Base-by-base conservation (phyloP, 2,888 invertebrate species). In the Agapostemon virescens region DNA sequence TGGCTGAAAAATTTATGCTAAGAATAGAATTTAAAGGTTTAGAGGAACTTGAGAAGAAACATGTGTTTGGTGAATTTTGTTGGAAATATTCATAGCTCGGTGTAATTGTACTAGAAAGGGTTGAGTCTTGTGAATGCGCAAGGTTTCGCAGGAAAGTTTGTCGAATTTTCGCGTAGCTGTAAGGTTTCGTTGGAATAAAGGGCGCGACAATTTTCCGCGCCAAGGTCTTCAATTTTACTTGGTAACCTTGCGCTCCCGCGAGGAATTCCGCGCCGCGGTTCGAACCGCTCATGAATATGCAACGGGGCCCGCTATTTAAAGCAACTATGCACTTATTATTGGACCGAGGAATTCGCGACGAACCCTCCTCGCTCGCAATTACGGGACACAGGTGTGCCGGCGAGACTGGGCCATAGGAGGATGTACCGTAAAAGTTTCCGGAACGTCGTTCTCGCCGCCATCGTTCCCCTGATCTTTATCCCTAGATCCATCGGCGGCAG, bases 221-320 rank as follows among this genome's bases (percentile, higher is more conserved):
- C 64, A 67, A 83, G 11, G 3, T 49, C n/a, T 49, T 49, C 49
- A 49, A 49, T 49, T 79, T 76, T 52, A 69, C 82, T 67, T 66
- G 77, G 38, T 55, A 77, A 86, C 77, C 82, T 76, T 80, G 67
- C 42, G 30, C 9, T 20, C 49, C 33, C 40, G 52, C 17, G 69
- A 74, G 74, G 74, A 79, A 82, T 76, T 84, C 74, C 77, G 45
- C 66, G 61, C 45, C 58, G 55, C 58, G 74, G 74, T 83, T 84
- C 72, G 66, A 84, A 11, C 74, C 33, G 36, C 66, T 78, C 69
- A 74, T 86, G 78, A 85, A 86, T 86, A 85, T 86, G 82, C 74
- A 79, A 71, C 71, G 45, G 52, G 40, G 38, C 58, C 23, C 52
- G 77, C 78, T 81, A 79, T 85, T 86, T 82, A 82, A 80, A 79